Base-by-base conservation (phyloP, 2,888 invertebrate species). In the Diloba caeruleocephala region DNA sequence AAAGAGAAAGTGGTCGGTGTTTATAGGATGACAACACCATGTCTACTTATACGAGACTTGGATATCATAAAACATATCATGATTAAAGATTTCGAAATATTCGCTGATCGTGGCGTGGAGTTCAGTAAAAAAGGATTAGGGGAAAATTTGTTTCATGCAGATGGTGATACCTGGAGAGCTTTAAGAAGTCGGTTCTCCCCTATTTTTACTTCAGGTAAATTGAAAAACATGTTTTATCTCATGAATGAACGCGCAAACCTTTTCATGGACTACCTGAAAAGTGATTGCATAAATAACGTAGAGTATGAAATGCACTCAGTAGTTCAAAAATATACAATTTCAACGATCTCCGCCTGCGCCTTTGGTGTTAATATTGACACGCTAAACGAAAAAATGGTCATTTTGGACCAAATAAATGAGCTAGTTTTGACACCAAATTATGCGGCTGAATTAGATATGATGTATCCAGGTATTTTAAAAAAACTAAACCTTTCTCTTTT, bases 1-100 rank as follows among this genome's bases (percentile, higher is more conserved):
- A 65, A 84, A 3, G 87, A 86, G 55, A 87, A 85, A 68, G 67
- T 85, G 0, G 78, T 89, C 0, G 89, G 89, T 1, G 6, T 87
- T 0, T 88, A 78, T 21, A 79, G 82, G 49, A 78, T 84, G 74
- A 81, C 80, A 0, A 74, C 74, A 3, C 88, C 87, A 0, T 63
- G 69, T 29, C 31, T 89, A 9, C 31, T 88, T 2, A 51, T 89
- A 9, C 67, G 82, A 10, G 88, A 89, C 54, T 66, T 85, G 14
- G 87, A 89, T 5, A 37, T 86, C 1, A 60, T 89, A 4, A 87
- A 86, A 61, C 69, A 81, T 1, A 57, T 89, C 0, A 67, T 88
- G 64, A 82, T 88, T 9, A 86, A 84, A 49, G 88, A 88, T 55
- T 88, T 88, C 31, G 78, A 85, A 8, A 3, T 36, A 0, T 89